Percentiles rank a stretch among this genome's conserved stretches.
phyloP scores from a whole-genome alignment of 2,888 invertebrate genomes.

The Hydrotaea cyrtoneurina region DNA sequence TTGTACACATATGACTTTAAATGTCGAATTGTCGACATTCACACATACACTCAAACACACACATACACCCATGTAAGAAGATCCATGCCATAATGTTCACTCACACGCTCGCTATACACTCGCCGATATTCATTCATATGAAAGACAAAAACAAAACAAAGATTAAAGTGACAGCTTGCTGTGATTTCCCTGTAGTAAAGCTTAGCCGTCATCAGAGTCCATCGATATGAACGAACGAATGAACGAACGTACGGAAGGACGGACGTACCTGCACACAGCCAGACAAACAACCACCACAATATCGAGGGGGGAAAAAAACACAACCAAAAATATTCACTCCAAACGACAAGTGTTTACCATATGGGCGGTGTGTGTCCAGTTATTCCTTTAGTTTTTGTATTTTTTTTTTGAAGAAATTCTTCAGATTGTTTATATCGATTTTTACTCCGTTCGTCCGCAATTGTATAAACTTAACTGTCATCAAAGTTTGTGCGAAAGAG shows the following conservation, averaged over 20 bases:
- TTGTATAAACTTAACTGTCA: constrained; percentile 64
- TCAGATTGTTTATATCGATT: constrained; percentile 53
- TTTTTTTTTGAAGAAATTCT: constrained; percentile 51
- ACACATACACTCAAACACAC: neutral
- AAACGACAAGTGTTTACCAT: constrained; percentile 53
- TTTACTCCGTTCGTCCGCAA: constrained; percentile 41
- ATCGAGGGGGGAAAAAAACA: neutral
- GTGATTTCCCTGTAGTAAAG: constrained; percentile 67
- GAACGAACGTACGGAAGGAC: neutral
- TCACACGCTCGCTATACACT: constrained; percentile 12
- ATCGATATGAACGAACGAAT: too few relatives aligned
- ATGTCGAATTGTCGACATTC: constrained; percentile 57
- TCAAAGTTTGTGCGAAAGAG: constrained; percentile 40
- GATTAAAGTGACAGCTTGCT: constrained; percentile 65
- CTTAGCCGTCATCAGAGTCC: constrained; percentile 31
- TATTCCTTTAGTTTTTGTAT: constrained; percentile 42
- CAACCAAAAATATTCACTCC: neutral
- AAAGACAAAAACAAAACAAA: constrained; percentile 35
- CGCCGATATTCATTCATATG: constrained; percentile 37
- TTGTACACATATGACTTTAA: constrained; percentile 61
- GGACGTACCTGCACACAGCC: constrained; percentile 13
- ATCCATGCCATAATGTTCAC: constrained; percentile 30
- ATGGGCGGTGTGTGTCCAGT: constrained; percentile 67
- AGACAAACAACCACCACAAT: neutral
- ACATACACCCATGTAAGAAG: too few relatives aligned